A percentile compares a stretch with the other conserved stretches of the same genome.
Evolutionary conservation across 2,797 vertebrate genomes (phyloP).

Genomic region (Epinephelus coioides): DNA sequence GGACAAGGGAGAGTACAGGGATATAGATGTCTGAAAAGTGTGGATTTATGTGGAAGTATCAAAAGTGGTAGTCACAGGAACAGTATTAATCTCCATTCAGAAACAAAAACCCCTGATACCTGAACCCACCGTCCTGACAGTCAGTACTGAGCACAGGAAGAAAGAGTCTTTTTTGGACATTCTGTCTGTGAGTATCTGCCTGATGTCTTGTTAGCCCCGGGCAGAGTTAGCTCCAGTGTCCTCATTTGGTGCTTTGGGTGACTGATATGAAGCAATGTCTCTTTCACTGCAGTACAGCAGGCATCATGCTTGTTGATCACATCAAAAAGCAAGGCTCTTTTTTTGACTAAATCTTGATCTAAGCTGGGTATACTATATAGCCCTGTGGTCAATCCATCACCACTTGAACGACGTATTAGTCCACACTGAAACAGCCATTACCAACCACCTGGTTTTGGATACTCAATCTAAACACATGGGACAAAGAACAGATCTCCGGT

Average conservation of each 20-base stretch:
- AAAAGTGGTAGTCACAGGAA: slow-evolving; percentile 3
- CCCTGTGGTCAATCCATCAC: too few relatives aligned
- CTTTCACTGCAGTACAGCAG: background rate
- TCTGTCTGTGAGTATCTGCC: slow-evolving; percentile 19
- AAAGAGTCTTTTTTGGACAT: slow-evolving; percentile 13
- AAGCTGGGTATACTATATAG: background rate
- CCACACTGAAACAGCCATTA: background rate
- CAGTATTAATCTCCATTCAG: background rate
- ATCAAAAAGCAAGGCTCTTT: background rate
- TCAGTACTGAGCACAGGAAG: background rate
- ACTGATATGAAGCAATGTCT: slow-evolving; percentile 3
- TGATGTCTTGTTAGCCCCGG: slow-evolving; percentile 35
- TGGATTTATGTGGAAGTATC: slow-evolving; percentile 10
- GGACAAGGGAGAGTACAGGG: slow-evolving; percentile 12
- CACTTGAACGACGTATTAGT: background rate
- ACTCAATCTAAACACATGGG: background rate
- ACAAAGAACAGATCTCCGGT: background rate
- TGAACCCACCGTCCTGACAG: slow-evolving; percentile 9
- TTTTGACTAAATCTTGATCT: background rate
- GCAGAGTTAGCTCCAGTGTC: slow-evolving; percentile 24
- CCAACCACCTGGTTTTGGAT: background rate
- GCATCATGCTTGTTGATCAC: background rate
- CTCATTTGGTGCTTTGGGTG: slow-evolving; percentile 35
- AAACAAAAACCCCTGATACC: background rate
- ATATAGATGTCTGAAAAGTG: slow-evolving; percentile 18